A percentile compares a stretch with the other conserved stretches of the same genome.
These are phyloP conservation scores for cattle (Bos taurus) DNA, from an alignment of 2,113 vertebrate genomes.

Conservation along the genomic window DNA sequence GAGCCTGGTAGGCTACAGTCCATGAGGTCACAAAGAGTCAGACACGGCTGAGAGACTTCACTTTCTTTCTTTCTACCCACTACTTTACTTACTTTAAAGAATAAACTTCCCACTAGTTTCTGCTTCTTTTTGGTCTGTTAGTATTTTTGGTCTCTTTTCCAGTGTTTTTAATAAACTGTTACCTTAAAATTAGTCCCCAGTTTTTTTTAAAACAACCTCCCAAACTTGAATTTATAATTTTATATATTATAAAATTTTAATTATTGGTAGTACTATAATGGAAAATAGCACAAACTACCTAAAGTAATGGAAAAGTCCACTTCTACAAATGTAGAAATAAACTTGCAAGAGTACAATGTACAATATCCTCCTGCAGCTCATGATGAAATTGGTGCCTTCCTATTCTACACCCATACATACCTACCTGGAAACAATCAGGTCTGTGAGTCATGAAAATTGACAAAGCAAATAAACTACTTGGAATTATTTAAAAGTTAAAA, in stretches of 20 bases:
- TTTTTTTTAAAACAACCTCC: background rate
- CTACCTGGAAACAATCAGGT: background rate
- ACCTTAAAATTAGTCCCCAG: background rate
- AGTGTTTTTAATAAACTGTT: background rate
- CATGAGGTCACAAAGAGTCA: background rate
- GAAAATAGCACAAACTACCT: constrained; percentile 1
- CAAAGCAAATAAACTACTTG: background rate
- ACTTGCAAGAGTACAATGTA: background rate
- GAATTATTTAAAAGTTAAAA: constrained; percentile 13
- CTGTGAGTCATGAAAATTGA: background rate
- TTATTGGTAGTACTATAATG: background rate
- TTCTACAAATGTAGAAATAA: background rate
- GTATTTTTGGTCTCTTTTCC: background rate
- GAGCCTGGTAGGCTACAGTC: background rate
- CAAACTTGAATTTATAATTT: constrained; percentile 4
- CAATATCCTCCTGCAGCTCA: background rate
- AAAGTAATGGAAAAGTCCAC: background rate
- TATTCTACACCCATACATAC: background rate
- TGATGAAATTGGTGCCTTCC: background rate
- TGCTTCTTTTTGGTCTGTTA: background rate
- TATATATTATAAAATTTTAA: background rate
- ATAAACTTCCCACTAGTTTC: background rate
- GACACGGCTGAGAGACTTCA: background rate
- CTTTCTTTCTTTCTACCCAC: background rate
- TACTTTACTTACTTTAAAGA: background rate